phyloP scores from a whole-genome alignment of 2,797 vertebrate species.

The Cetoscarus ocellatus region DNA sequence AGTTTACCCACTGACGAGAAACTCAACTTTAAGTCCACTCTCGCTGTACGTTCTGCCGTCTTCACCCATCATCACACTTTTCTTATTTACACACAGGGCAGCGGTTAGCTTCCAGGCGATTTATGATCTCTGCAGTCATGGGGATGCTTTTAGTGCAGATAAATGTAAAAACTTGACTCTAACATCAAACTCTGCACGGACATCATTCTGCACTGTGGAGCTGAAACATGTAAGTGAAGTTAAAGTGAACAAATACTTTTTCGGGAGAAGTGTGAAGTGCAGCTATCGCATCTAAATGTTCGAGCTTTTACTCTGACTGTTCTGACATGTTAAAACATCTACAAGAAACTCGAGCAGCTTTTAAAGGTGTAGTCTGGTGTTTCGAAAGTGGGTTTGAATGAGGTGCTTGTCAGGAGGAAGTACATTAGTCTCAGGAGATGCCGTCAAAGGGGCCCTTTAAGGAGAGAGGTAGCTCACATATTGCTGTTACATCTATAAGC shows the following conservation, averaged over 20 bases:
- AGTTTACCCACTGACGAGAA: neutral
- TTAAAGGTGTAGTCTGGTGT: no score
- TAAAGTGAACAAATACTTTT: neutral
- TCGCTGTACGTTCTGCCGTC: no score
- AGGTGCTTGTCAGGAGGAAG: no score
- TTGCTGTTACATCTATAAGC: no score
- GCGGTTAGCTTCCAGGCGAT: neutral
- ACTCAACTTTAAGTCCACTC: neutral
- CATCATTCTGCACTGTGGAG: constrained; percentile 6
- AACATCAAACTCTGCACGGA: neutral
- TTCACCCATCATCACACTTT: no score
- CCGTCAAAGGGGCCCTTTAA: no score
- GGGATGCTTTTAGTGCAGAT: constrained; percentile 4
- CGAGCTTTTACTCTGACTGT: neutral
- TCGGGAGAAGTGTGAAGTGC: neutral
- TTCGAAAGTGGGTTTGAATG: no score
- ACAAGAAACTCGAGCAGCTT: neutral
- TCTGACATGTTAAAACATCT: neutral
- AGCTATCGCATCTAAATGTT: neutral
- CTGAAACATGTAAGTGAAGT: neutral
- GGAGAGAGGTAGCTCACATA: no score
- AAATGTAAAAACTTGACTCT: neutral
- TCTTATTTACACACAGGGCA: neutral
- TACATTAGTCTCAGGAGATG: no score
- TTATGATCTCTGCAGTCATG: neutral